phyloP scores from a whole-genome alignment of 1,140 invertebrate genomes.

The Gonatopus flavifemur region DNA sequence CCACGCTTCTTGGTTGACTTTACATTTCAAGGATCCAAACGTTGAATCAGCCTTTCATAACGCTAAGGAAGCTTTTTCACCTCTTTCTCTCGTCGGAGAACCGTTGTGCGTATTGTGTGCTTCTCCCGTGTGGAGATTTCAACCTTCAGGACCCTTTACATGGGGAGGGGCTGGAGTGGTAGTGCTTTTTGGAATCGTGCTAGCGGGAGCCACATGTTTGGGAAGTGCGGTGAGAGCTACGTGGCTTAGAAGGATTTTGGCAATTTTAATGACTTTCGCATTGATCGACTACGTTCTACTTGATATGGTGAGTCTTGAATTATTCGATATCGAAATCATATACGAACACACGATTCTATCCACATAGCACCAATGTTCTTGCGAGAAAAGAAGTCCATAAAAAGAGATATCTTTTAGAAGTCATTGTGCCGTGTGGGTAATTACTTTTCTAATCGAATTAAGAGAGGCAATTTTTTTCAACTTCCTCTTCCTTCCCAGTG shows the following conservation, averaged over 20 bases:
- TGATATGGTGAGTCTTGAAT: slow-evolving; percentile 45
- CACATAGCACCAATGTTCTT: too few relatives aligned
- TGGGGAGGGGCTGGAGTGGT: slow-evolving; percentile 53
- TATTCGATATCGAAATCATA: too few relatives aligned
- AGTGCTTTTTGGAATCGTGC: slow-evolving; percentile 44
- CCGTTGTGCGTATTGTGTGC: slow-evolving; percentile 64
- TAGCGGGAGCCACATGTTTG: slow-evolving; percentile 51
- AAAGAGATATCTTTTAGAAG: too few relatives aligned
- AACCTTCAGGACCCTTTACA: slow-evolving; percentile 53
- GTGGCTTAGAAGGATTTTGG: slow-evolving; percentile 51
- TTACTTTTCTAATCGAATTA: too few relatives aligned
- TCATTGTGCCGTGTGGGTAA: too few relatives aligned
- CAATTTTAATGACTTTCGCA: slow-evolving; percentile 52
- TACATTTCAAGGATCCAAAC: slow-evolving; percentile 67
- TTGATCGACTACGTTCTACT: slow-evolving; percentile 49
- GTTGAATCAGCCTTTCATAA: slow-evolving; percentile 68
- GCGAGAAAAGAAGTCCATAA: too few relatives aligned
- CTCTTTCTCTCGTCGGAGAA: slow-evolving; percentile 65
- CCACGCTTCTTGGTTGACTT: slow-evolving; percentile 66
- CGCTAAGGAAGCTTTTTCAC: slow-evolving; percentile 68
- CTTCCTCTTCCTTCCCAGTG: slow-evolving; percentile 26
- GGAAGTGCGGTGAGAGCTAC: slow-evolving; percentile 50
- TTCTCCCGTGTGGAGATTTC: slow-evolving; percentile 57
- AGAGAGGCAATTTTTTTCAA: background rate
- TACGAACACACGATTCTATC: too few relatives aligned